Base-by-base conservation (phyloP, 1,140 invertebrate species). In the Adelges cooleyi region DNA sequence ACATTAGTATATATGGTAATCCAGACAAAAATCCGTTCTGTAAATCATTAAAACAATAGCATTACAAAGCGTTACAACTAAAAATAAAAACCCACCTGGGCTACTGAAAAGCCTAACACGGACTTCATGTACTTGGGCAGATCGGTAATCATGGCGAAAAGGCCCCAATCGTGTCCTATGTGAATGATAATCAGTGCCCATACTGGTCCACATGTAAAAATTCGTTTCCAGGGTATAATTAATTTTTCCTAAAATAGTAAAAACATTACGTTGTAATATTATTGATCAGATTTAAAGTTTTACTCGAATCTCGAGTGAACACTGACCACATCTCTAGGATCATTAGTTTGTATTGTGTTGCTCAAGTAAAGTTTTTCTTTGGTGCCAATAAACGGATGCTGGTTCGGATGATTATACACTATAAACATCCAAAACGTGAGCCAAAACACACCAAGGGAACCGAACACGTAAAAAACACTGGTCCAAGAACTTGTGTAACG, bases 61-160 rank as follows among this genome's bases (percentile, higher is more conserved):
- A 33, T 33, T 11, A 33, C 11, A 33, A 33, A 6, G 29, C 11
- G 11, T 33, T 33, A 6, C 29, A 6, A 33, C 11, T 33, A 6
- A 33, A 6, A 33, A 33, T 33, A 33, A 33, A 33, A 6, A 33
- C 29, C 5, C 75, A 85, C 83, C 70, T 78, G 70, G 71, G 85
- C 78, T 29, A 92, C 84, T 69, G 89, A 80, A 71, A 89, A 90
- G 68, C 86, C 81, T 6, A 94, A 75, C 1, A 91, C 85, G 68
- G 83, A 81, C 46, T 84, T 86, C 82, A 94, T 85, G 76, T 92
- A 90, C 68, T 86, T 85, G 0, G 92, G 90, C 18, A 95, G 78
- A 70, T 91, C 86, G 15, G 86, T 90, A 18, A 92, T 80, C 74
- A 92, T 81, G 13, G 87, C 91, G 70, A 90, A 90, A 71, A 89